Conservation (phyloP, 2,113 vertebrate species). For the Embiotoca jacksoni region DNA sequence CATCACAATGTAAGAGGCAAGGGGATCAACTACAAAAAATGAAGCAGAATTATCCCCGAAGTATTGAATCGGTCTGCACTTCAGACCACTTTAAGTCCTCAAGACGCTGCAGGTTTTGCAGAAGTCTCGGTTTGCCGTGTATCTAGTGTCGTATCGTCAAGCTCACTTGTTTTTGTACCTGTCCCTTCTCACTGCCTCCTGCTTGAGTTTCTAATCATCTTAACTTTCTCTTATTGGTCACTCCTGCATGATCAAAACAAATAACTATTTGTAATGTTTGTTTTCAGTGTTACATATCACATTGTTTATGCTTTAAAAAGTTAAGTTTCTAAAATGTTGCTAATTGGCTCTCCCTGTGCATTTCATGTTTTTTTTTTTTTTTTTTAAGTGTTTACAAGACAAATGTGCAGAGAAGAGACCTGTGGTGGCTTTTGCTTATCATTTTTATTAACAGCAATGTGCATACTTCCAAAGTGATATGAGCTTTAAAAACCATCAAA, state of each 20-base stretch:
- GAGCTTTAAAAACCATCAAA: slow-evolving; percentile 77
- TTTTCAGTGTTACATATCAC: neutral
- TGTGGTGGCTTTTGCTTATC: slow-evolving; percentile 50
- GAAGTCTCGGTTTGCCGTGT: too few species aligned
- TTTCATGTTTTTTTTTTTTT: too few species aligned
- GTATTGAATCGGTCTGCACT: neutral
- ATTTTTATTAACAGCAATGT: slow-evolving; percentile 84
- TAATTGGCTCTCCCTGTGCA: too few species aligned
- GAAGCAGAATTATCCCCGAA: neutral
- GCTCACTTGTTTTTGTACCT: neutral
- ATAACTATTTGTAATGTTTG: neutral
- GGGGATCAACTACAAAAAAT: neutral
- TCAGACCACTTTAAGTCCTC: neutral
- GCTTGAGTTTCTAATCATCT: neutral
- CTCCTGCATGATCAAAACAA: too few species aligned
- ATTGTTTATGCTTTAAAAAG: too few species aligned
- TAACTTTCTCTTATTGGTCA: neutral
- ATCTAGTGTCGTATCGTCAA: neutral
- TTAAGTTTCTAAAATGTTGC: too few species aligned
- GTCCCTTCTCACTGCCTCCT: neutral
- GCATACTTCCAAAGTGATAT: slow-evolving; percentile 82
- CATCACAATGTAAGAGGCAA: slow-evolving; percentile 15
- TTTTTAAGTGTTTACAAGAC: too few species aligned
- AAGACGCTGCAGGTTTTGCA: too few species aligned
- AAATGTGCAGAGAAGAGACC: neutral